These are phyloP conservation scores for Strix uralensis DNA, from an alignment of 2,113 vertebrate genomes.

Conservation along the genomic window DNA sequence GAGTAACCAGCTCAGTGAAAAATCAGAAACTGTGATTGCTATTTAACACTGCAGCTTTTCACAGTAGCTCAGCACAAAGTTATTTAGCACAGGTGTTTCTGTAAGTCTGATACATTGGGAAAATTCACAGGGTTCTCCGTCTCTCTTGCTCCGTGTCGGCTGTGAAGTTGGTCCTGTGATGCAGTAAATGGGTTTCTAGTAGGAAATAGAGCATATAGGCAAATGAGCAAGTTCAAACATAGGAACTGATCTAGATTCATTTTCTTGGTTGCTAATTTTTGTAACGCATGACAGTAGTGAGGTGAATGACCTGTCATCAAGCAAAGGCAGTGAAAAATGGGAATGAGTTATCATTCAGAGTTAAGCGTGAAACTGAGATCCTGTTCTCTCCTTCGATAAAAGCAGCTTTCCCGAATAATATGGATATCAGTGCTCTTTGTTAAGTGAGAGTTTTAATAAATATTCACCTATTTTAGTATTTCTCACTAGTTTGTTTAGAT, in stretches of 20 bases:
- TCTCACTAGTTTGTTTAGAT: not conserved
- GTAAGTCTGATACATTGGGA: conserved; percentile 68
- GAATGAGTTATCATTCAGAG: conserved; percentile 26
- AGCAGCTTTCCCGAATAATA: not conserved
- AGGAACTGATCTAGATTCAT: conserved; percentile 41
- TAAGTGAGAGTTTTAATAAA: conserved; percentile 4
- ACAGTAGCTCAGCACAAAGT: conserved; percentile 59
- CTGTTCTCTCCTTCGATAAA: not conserved
- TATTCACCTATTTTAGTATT: conserved; percentile 14
- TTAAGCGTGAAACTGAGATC: conserved; percentile 49
- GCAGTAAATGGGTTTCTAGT: not conserved
- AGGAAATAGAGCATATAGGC: not conserved
- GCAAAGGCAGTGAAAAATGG: conserved; percentile 25
- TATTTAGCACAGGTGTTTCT: conserved; percentile 66
- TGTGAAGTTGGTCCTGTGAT: conserved; percentile 41
- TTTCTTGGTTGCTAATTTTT: conserved; percentile 58
- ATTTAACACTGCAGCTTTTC: conserved; percentile 64
- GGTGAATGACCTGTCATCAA: conserved; percentile 51
- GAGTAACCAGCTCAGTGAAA: conserved; percentile 49
- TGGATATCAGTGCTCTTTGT: not conserved
- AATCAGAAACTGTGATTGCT: conserved; percentile 45
- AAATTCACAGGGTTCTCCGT: conserved; percentile 59
- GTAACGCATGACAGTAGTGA: conserved; percentile 36
- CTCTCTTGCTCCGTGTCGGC: conserved; percentile 37
- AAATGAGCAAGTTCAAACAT: conserved; percentile 22